Evolutionary conservation across 2,113 vertebrate species (phyloP).

Genomic region (Podarcis cretensis): DNA sequence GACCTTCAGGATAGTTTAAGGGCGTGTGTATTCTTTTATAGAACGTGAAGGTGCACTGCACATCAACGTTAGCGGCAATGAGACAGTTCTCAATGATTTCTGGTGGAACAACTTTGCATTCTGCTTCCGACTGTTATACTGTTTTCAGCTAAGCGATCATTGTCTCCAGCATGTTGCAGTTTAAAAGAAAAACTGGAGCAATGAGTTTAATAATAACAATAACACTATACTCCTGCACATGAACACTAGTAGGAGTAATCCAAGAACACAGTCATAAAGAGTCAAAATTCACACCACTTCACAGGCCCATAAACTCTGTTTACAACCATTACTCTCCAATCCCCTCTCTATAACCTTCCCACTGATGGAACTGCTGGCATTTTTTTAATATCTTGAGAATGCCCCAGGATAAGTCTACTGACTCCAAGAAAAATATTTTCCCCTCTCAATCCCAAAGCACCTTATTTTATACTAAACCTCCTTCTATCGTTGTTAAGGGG

Average conservation of each 20-base stretch:
- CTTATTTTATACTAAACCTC: neutral
- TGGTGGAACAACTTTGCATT: neutral
- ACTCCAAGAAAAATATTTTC: constrained; percentile 12
- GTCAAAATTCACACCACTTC: constrained; percentile 83
- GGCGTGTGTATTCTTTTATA: constrained; percentile 53
- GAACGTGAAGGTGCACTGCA: neutral
- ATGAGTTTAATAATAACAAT: constrained; percentile 60
- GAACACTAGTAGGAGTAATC: constrained; percentile 74
- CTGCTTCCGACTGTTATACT: neutral
- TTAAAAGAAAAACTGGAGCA: constrained; percentile 67
- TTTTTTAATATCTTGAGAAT: constrained; percentile 42
- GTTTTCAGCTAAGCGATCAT: neutral
- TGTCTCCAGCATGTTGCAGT: constrained; percentile 53
- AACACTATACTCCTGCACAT: constrained; percentile 58
- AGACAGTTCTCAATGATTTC: neutral
- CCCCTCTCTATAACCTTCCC: constrained; percentile 47
- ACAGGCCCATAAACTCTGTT: constrained; percentile 82
- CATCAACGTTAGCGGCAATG: neutral
- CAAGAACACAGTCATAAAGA: constrained; percentile 82
- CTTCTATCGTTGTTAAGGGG: neutral
- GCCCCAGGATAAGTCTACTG: constrained; percentile 41
- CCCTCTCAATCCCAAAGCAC: neutral
- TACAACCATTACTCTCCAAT: constrained; percentile 65
- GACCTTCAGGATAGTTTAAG: constrained; percentile 65
- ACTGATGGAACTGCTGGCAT: constrained; percentile 35